phyloP scores from a whole-genome alignment of 92 coral and sea anemone species.

The Montipora capitata region DNA sequence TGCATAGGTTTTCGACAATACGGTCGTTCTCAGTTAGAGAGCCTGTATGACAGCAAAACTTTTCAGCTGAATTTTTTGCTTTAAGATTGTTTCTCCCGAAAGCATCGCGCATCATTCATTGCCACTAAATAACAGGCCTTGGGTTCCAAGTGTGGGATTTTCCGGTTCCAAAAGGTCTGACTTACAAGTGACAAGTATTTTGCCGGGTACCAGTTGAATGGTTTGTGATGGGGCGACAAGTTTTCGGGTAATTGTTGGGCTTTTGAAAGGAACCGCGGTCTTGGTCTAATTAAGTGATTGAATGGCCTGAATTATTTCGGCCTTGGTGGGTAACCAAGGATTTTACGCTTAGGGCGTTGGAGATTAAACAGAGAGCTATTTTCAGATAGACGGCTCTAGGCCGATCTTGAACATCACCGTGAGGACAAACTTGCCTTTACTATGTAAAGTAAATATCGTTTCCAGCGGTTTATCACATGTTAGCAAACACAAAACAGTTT shows the following conservation, averaged over 20 bases:
- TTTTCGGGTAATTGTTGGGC: slow-evolving; percentile 9
- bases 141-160: neutral
- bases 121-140: neutral
- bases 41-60: neutral
- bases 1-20: slow-evolving; percentile 20
- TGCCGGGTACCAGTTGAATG: slow-evolving; percentile 33
- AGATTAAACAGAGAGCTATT: neutral
- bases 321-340: slow-evolving; percentile 19
- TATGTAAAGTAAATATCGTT: slow-evolving; percentile 12
- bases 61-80: slow-evolving; percentile 19
- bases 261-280: neutral
- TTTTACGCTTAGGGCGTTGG: slow-evolving; percentile 1
- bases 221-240: neutral
- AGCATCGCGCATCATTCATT: neutral
- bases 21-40: neutral
- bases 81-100: neutral
- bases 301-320: slow-evolving; percentile 26
- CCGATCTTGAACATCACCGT: neutral
- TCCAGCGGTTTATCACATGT: neutral
- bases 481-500: neutral
- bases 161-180: neutral
- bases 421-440: neutral
- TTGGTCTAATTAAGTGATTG: neutral
- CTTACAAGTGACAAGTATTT: slow-evolving; percentile 22
- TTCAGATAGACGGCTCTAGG: neutral